Base-by-base conservation (phyloP, 92 coral and sea anemone species). In the Umimayanthus kanabou region DNA sequence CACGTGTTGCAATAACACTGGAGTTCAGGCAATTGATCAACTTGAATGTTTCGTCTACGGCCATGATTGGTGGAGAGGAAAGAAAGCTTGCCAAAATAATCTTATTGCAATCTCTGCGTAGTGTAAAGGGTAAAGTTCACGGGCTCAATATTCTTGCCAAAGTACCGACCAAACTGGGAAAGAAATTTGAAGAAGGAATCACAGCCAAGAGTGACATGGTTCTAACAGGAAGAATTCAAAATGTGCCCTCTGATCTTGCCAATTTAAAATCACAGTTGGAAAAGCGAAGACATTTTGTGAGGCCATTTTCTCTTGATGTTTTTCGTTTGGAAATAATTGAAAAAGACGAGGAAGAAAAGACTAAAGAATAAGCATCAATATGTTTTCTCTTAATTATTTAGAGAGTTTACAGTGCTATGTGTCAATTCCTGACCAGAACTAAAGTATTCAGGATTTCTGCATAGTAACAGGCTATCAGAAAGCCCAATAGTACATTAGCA, bases 41-140 rank as follows among this genome's bases (percentile, higher is more conserved):
- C 74, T 88, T 97, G 64, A 95, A 97, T 86, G 82, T 95, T 43
- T 95, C 98, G 4, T 91, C 97, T 15, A 81, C 98, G 66, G 90
- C 95, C 1, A 88, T 85, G 82, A 90, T 86, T 26, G 94, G 95
- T 5, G 99, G 97, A 26, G 92, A 93, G 73, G 88, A 89, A 75
- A 87, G 94, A 33, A 92, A 93, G 53, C 82, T 92, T 23, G 96
- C 99, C 5, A 92, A 90, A 76, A 42, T 97, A 20, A 88, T 93
- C 74, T 88, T 97, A 45, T 80, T 97, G 42, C 93, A 92, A 6
- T 97, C 99, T 0, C 90, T 97, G 89, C 93, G 99, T 2, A 95
- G 95, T 43, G 99, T 97, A n/a, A 93, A 89, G 77, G 99, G 99
- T 39, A 97, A 92, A 81, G 87, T 89, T 25, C 93, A 95, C 89